A percentile compares a stretch with the other conserved stretches of the same genome.
These are phyloP conservation scores for Cerastis rubricosa DNA, from an alignment of 2,888 invertebrate species.

Conservation along the genomic window DNA sequence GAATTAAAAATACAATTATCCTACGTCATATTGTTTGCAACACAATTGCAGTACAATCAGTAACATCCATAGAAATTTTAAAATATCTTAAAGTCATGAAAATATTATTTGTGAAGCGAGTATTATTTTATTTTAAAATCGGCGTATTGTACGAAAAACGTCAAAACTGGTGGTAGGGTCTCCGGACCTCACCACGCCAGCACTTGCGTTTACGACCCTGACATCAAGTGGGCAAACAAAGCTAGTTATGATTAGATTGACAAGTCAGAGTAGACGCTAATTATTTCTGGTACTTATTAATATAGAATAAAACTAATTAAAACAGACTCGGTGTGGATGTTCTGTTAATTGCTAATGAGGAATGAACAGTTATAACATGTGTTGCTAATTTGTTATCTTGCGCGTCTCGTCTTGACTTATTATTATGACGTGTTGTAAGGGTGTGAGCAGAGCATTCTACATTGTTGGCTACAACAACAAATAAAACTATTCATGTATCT, in stretches of 20 bases:
- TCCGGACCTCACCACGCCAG: background rate
- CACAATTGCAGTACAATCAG: no score
- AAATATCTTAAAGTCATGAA: no score
- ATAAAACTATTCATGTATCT: background rate
- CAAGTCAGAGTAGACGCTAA: background rate
- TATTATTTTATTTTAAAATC: no score
- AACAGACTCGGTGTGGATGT: conserved; percentile 20
- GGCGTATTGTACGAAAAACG: no score
- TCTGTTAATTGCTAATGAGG: conserved; percentile 39
- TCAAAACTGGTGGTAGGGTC: no score
- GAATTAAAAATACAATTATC: no score
- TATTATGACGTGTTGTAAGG: conserved; percentile 1
- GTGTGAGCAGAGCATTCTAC: background rate
- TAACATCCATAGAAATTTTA: no score
- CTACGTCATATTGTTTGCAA: no score
- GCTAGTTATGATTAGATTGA: background rate
- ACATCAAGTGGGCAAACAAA: background rate
- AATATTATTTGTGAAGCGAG: no score
- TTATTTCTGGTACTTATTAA: background rate
- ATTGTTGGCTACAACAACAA: background rate
- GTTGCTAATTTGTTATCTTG: conserved; percentile 27
- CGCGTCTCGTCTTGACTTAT: background rate
- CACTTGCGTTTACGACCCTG: background rate
- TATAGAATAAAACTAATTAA: background rate
- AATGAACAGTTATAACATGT: conserved; percentile 22